Evolutionary conservation across 2,888 invertebrate genomes (phyloP), one percentile per base, ranked within the genome.

Genomic region (Drosophila tripunctata): DNA sequence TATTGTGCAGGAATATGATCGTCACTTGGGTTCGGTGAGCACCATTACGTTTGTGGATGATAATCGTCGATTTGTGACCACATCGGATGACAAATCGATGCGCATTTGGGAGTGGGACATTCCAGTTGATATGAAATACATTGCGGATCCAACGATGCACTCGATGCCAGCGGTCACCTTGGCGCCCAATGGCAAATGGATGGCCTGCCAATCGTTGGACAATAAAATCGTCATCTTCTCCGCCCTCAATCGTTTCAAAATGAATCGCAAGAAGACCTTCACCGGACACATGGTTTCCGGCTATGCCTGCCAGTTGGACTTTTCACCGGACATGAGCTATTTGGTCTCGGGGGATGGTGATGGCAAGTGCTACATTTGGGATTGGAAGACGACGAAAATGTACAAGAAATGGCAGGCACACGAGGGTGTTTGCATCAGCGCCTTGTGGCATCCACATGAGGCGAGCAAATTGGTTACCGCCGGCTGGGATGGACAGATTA

Each of bases 91-190:
- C 91, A 99, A 99, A 92, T 98, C 98, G 90, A 93, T 99, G 78
- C 93, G 99, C 50, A 98, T 99, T 44, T 99, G 99, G 99, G 99
- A 99, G 93, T 99, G 99, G 99, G 97, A 97, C 90, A 97, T 97
- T 87, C 97, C 97, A 0, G 99, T 99, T 1, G 99, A 99, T 91
- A 99, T 99, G 96, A 99, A 99, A 91, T 98, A 99, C 91, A 99
- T 99, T 74, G 99, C 99, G 1, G 99, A 99, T 92, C 99, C 99
- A 0, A 95, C 97, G 0, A 98, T 99, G 98, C 99, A 99, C 92
- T 99, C 99, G 4, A 97, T 99, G 95, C 99, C 99, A 0, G 96
- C 98, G 0, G 99, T 99, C 0, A 97, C 98, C 0, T 93, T 96
- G 4, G 96, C 99, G 0, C 99, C 99, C 1, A 99, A 99, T 93